phyloP scores from a whole-genome alignment of 2,113 vertebrate species.

The Empidonax traillii region DNA sequence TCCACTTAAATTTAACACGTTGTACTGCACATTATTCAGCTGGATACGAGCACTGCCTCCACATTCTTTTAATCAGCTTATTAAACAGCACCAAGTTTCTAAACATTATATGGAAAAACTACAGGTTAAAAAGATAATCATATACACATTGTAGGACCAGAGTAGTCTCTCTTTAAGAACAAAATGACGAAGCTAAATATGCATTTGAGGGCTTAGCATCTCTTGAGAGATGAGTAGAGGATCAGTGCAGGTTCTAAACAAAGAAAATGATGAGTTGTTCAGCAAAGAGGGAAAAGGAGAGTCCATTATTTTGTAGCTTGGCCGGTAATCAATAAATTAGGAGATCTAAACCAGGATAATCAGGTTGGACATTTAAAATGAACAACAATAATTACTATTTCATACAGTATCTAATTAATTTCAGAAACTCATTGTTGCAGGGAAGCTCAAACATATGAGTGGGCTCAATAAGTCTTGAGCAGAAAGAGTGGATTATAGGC shows the following conservation, averaged over 20 bases:
- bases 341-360: background rate
- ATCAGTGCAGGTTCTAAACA: background rate
- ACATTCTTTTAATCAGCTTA: background rate
- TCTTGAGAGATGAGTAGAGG: background rate
- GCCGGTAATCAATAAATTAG: conserved; percentile 17
- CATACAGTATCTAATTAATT: conserved; percentile 35
- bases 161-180: background rate
- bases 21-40: background rate
- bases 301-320: background rate
- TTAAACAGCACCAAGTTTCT: background rate
- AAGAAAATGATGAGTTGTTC: background rate
- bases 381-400: conserved; percentile 50
- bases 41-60: background rate
- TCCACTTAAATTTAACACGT: conserved; percentile 23
- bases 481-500: conserved; percentile 21
- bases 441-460: background rate
- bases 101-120: background rate
- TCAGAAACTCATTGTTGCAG: background rate
- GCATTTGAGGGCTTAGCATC: background rate
- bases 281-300: background rate
- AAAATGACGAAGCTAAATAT: background rate
- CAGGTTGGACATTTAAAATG: conserved; percentile 12
- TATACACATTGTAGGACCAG: background rate
- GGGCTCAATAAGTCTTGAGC: background rate
- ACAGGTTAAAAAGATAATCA: conserved; percentile 2